Conservation (phyloP, 2,888 invertebrate genomes). For the Camponotus fellah region DNA sequence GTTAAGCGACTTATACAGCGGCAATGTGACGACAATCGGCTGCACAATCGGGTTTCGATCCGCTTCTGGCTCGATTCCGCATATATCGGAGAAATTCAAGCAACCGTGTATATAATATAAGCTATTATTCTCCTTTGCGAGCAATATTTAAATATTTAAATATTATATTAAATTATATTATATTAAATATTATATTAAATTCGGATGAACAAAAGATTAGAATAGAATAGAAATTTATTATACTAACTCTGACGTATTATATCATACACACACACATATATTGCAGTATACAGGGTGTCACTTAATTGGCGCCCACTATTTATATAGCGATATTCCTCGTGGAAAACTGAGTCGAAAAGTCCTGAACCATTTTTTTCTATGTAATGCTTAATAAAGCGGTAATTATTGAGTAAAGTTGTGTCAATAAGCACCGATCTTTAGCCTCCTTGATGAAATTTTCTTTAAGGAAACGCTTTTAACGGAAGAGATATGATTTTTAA, state of each 20-base stretch:
- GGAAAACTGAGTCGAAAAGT: too few species aligned
- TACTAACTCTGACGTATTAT: not conserved
- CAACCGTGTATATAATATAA: not conserved
- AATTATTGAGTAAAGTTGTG: too few species aligned
- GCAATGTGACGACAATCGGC: constrained; percentile 62
- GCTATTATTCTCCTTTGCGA: not conserved
- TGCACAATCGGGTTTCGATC: constrained; percentile 64
- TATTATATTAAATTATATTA: not conserved
- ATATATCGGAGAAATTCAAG: not conserved
- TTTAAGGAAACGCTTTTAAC: too few species aligned
- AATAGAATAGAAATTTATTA: not conserved
- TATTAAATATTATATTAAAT: not conserved
- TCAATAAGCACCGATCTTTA: too few species aligned
- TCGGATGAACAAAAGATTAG: not conserved
- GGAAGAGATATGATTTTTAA: too few species aligned
- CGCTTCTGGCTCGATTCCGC: constrained; percentile 32
- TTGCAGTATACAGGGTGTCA: too few species aligned
- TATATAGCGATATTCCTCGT: too few species aligned
- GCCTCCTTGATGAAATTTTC: too few species aligned
- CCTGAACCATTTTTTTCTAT: too few species aligned
- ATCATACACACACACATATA: not conserved
- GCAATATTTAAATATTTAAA: not conserved
- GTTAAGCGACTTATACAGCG: constrained; percentile 70
- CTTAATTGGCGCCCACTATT: too few species aligned
- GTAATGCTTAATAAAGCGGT: too few species aligned